These are phyloP conservation scores for Epicauta chinensis DNA, from an alignment of 1,140 invertebrate species.

Conservation along the genomic window DNA sequence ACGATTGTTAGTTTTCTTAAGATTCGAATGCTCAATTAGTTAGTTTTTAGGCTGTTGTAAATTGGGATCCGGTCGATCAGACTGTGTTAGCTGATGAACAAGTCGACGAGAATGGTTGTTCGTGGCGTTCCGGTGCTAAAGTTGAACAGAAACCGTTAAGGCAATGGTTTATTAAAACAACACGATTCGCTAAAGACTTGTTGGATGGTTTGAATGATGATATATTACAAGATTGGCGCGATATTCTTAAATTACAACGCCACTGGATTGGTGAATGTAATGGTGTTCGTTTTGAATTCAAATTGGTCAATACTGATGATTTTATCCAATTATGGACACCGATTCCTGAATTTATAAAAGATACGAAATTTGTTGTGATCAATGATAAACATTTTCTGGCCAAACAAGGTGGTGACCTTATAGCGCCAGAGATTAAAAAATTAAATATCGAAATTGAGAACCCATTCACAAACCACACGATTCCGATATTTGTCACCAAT, in stretches of 20 bases:
- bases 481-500: slow-evolving; percentile 69
- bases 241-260: slow-evolving; percentile 84
- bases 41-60: slow-evolving; percentile 67
- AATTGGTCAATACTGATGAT: slow-evolving; percentile 46
- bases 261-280: slow-evolving; percentile 95
- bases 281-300: slow-evolving; percentile 72
- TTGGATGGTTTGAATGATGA: slow-evolving; percentile 68
- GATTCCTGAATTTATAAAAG: slow-evolving; percentile 66
- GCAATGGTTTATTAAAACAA: slow-evolving; percentile 96
- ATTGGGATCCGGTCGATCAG: slow-evolving; percentile 98
- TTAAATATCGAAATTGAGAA: slow-evolving; percentile 57
- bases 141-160: slow-evolving; percentile 84
- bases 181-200: slow-evolving; percentile 76
- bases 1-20: slow-evolving; percentile 23
- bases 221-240: slow-evolving; percentile 66
- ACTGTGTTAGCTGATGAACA: slow-evolving; percentile 98
- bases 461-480: slow-evolving; percentile 61
- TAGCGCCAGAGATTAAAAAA: slow-evolving; percentile 28
- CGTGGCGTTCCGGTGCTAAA: slow-evolving; percentile 94
- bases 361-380: slow-evolving; percentile 59
- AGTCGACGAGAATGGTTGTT: slow-evolving; percentile 83
- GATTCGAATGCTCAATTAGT: background rate
- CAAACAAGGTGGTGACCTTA: slow-evolving; percentile 33
- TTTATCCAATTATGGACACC: slow-evolving; percentile 68
- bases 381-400: slow-evolving; percentile 48